These are phyloP conservation scores for Scleropages formosus DNA, from an alignment of 2,797 vertebrate species.

Conservation along the genomic window DNA sequence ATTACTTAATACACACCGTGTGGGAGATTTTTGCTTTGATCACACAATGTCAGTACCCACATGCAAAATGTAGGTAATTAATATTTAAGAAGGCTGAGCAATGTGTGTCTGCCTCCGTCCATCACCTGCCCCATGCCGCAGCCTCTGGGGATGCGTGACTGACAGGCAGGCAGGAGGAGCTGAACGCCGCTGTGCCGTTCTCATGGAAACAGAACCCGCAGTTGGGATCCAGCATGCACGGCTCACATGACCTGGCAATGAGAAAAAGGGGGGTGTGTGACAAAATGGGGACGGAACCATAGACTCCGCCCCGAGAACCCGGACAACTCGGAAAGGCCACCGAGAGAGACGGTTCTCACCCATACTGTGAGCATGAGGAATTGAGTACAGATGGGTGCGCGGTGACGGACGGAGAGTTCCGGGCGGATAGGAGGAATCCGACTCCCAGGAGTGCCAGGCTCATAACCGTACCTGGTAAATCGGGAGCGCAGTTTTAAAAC, in stretches of 20 bases:
- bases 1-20: too few species aligned
- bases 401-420: conserved; percentile 86
- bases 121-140: conserved; percentile 96
- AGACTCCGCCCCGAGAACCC: too few species aligned
- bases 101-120: background rate
- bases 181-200: conserved; percentile 77
- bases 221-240: conserved; percentile 91
- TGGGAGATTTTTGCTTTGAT: background rate
- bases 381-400: conserved; percentile 78
- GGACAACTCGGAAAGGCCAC: background rate
- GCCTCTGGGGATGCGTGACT: conserved; percentile 79
- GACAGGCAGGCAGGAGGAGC: conserved; percentile 87
- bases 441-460: conserved; percentile 84
- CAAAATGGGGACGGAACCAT: too few species aligned
- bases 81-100: too few species aligned
- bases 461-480: conserved; percentile 78
- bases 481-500: background rate
- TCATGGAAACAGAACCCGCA: conserved; percentile 95
- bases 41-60: background rate
- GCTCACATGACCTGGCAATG: conserved; percentile 80
- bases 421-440: conserved; percentile 90
- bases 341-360: conserved; percentile 55
- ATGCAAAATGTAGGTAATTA: too few species aligned
- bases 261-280: conserved; percentile 24
- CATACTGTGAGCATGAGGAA: conserved; percentile 78